These are phyloP conservation scores for Poecile montanus DNA, from an alignment of 2,797 vertebrate species.

Conservation along the genomic window DNA sequence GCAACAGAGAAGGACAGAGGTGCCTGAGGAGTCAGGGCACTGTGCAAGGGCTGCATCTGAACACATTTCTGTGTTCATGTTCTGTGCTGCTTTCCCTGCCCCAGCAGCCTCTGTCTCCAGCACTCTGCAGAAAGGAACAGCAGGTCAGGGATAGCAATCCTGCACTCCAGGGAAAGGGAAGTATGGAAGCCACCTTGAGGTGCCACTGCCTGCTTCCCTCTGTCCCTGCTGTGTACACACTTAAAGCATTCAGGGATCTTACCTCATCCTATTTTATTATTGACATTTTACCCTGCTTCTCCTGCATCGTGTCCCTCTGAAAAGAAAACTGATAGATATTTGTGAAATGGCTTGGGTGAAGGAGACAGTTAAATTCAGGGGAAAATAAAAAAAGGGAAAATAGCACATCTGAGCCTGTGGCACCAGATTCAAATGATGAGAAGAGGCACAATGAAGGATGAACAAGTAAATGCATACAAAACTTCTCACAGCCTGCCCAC, in stretches of 20 bases:
- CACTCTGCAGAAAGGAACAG: neutral
- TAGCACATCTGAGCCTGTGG: neutral
- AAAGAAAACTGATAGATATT: neutral
- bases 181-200: neutral
- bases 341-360: neutral
- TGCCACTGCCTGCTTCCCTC: neutral
- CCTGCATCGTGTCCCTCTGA: neutral
- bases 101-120: accelerated
- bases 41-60: neutral
- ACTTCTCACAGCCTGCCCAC: neutral
- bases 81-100: neutral
- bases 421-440: neutral
- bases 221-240: no score
- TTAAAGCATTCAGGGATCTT: neutral
- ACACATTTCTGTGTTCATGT: no score
- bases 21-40: neutral
- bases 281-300: neutral
- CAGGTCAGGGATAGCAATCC: neutral
- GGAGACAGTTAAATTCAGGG: neutral
- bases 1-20: neutral
- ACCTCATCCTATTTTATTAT: neutral
- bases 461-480: neutral
- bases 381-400: neutral
- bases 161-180: neutral
- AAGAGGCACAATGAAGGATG: slow-evolving; percentile 7